Base-by-base conservation (phyloP, 2,888 invertebrate genomes). In the Drosophila nigricruria region DNA sequence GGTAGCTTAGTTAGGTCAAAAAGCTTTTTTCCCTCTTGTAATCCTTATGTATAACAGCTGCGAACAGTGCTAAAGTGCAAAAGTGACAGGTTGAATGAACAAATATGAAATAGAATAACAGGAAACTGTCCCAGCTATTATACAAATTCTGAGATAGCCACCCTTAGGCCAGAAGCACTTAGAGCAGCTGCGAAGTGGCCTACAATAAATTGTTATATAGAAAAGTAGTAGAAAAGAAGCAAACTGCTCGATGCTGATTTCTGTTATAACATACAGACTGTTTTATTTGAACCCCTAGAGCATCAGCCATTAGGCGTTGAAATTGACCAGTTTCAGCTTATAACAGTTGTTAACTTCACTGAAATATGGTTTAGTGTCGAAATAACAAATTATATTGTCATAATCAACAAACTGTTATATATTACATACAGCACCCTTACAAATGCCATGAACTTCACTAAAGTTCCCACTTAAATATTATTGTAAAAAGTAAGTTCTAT, bases 1-100 rank as follows among this genome's bases (percentile, higher is more conserved):
- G 27, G 5, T 20, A 16, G 27, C 27, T 16, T 10, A 10, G 23
- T 36, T 45, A 63, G 54, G 57, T 47, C 70, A 34, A 66, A 77
- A 60, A 63, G 30, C 20, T 38, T 9, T 30, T 45, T n/a, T n/a
- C n/a, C 27, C 4, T 8, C 9, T 14, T 0, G 5, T 30, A 25
- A 16, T 4, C 62, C 25, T 49, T 18, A 6, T 14, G 30, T 49
- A 49, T 49, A 8, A 49, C 49, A 49, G n/a, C 18, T 12, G 5
- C 5, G 4, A 45, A 25, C 20, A 12, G 42, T 42, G 20, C 5
- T 1, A 40, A 12, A 5, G 40, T 18, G 40, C 2, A 40, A 12
- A 42, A n/a, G n/a, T 18, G 40, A 18, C 9, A 10, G 5, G 2
- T 3, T 43, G 12, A 2, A 43, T 45, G 38, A 38, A n/a, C 30